Percentiles rank a stretch among this genome's conserved stretches.
Conservation (phyloP, 1,140 invertebrate genomes). For the Apis florea region DNA sequence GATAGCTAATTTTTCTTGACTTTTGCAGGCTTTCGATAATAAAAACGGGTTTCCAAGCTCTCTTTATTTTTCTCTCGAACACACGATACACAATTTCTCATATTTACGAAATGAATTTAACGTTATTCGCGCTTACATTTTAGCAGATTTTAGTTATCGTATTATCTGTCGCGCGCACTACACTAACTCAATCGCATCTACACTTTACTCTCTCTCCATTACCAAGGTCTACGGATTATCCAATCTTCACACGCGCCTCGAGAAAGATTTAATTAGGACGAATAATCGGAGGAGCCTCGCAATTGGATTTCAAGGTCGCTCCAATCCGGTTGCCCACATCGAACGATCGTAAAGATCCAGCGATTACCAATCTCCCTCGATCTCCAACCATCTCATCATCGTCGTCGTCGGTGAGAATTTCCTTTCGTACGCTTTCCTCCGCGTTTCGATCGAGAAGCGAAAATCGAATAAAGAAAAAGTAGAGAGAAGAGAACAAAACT, state of each 20-base stretch:
- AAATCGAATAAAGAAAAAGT: not conserved
- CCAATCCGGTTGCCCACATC: slow-evolving; percentile 23
- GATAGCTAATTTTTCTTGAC: no score
- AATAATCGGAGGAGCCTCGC: slow-evolving; percentile 30
- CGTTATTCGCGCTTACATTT: no score
- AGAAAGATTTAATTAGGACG: slow-evolving; percentile 49
- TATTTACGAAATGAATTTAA: no score
- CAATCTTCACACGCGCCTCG: not conserved
- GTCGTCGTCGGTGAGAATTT: not conserved
- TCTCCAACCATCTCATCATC: no score
- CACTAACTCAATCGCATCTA: not conserved
- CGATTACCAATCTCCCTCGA: slow-evolving; percentile 14
- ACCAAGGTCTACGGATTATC: slow-evolving; percentile 30
- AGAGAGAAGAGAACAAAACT: not conserved
- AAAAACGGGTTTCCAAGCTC: no score
- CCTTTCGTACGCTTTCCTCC: not conserved
- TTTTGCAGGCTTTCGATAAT: no score
- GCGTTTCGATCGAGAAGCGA: no score
- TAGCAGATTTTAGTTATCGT: not conserved
- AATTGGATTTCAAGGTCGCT: slow-evolving; percentile 45
- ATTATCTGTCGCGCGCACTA: not conserved
- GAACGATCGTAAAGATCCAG: not conserved
- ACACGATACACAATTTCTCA: no score
- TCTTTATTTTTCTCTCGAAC: no score
- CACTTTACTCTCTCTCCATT: slow-evolving; percentile 50